Evolutionary conservation across 2,797 vertebrate species (phyloP), one percentile per base, ranked within the genome.

Genomic region (Spinibarbus caldwelli): DNA sequence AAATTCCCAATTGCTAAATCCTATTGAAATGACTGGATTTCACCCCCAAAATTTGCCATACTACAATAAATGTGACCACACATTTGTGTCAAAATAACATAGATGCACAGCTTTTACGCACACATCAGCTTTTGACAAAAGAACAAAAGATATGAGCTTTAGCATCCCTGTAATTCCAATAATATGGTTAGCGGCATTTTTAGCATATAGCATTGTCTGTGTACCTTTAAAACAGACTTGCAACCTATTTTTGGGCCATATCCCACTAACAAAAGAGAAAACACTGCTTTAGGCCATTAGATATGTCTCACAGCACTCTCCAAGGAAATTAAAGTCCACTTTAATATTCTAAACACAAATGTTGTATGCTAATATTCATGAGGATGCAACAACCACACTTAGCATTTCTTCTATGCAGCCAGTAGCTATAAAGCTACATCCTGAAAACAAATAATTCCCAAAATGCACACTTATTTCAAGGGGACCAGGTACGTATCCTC

Each of bases 271-370:
- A 54, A n/a, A 36, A 36, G 5, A 64, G 6, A 80, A 36, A 80
- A 68, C 64, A 11, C 17, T 6, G 43, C 64, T 86, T 85, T 73
- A 72, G 47, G 47, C 81, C 73, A 64, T n/a, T 78, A 79, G 67
- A 83, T 82, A 80, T 67, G 68, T 79, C 82, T 87, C 62, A 59
- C 70, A 45, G 41, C 26, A 36, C 1, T 45, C 15, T 47, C 38
- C 0, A 45, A 62, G 38, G 15, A 78, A 81, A 81, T 83, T 54
- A 76, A 38, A 78, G 71, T 80, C 67, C 83, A 43, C 59, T 80
- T 85, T 34, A 77, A 87, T 84, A 90, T 88, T 36, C 75, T 77
- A 78, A 82, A 52, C 23, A 70, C 36, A 73, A 68, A 83, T 62
- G 21, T 62, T 82, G 47, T 26, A 47, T 71, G 59, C 78, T 78